A percentile compares a stretch with the other conserved stretches of the same genome.
Evolutionary conservation across 2,113 vertebrate species (phyloP).

Genomic region (Fregetta grallaria): DNA sequence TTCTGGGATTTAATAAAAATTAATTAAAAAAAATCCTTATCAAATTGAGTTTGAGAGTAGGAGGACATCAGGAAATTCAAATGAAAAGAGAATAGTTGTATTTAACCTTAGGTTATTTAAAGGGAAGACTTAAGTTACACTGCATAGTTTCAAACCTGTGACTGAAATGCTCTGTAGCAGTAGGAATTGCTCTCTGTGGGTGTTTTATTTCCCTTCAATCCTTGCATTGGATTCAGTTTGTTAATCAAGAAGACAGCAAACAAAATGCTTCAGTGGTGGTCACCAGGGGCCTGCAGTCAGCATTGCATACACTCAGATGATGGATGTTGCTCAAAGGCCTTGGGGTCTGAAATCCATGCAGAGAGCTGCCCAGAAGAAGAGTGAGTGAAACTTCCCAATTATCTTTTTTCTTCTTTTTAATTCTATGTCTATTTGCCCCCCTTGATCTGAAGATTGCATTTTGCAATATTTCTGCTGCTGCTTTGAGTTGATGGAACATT

Average conservation of each 20-base stretch:
- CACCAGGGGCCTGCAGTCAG: background rate
- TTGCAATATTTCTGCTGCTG: background rate
- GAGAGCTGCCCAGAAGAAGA: background rate
- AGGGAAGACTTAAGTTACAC: background rate
- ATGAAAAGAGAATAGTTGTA: background rate
- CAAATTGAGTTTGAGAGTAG: background rate
- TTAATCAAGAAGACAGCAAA: slow-evolving; percentile 12
- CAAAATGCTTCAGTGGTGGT: background rate
- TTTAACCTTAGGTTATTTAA: background rate
- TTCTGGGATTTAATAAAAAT: background rate
- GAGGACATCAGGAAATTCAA: background rate
- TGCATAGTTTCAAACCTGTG: background rate
- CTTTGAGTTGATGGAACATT: background rate
- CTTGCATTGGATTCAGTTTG: background rate
- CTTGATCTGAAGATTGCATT: background rate
- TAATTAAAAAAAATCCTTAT: background rate
- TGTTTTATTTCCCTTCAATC: background rate
- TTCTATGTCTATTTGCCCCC: background rate
- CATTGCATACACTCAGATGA: background rate
- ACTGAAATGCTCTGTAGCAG: background rate
- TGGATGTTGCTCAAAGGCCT: background rate
- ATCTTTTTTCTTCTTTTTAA: background rate
- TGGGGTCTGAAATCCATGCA: background rate
- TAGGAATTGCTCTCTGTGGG: background rate
- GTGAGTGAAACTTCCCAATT: background rate